Conservation (phyloP, 2,888 invertebrate genomes). For the Cephonodes hylas region DNA sequence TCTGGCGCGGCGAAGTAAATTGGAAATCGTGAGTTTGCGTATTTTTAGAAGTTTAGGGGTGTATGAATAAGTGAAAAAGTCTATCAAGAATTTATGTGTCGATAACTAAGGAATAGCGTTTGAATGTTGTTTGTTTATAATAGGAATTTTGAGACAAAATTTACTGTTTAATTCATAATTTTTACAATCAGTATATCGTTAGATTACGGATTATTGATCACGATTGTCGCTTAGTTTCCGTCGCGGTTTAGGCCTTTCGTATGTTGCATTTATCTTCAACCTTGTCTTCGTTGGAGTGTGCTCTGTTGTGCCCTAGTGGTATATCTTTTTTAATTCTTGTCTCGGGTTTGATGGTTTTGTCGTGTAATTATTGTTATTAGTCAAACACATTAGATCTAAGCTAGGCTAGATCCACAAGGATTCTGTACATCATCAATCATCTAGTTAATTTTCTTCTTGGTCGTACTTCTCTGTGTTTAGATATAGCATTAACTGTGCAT, state of each 20-base stretch:
- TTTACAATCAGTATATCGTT: too few species aligned
- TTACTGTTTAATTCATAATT: too few species aligned
- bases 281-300: neutral
- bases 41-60: too few species aligned
- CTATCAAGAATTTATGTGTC: too few species aligned
- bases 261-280: neutral
- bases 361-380: neutral
- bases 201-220: neutral
- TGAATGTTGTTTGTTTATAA: neutral
- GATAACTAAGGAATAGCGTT: too few species aligned
- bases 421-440: conserved; percentile 5
- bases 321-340: neutral
- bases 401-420: neutral
- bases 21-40: too few species aligned
- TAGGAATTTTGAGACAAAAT: neutral
- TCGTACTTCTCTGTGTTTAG: conserved; percentile 37
- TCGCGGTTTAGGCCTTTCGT: neutral
- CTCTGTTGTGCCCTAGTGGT: neutral
- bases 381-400: neutral
- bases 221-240: neutral
- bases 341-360: neutral
- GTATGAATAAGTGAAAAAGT: too few species aligned
- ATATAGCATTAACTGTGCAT: conserved; percentile 29
- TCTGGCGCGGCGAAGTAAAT: too few species aligned
- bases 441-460: conserved; percentile 15